Evolutionary conservation across 1,140 invertebrate species (phyloP), one percentile per base, ranked within the genome.

Genomic region (Ips typographus): DNA sequence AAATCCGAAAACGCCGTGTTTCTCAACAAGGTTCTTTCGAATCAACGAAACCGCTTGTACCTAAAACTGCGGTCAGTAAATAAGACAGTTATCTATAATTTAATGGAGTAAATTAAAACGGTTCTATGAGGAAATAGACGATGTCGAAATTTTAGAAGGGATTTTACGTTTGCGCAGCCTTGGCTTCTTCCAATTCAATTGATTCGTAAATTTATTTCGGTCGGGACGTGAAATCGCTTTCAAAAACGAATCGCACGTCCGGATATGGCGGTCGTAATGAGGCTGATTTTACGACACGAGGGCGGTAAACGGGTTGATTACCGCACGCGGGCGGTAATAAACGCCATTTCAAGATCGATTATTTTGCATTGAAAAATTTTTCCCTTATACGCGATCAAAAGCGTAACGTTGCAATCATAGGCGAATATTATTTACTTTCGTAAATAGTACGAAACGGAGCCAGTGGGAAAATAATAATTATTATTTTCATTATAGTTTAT

Each of bases 61-160:
- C n/a, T 55, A 55, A 22, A 55, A 38, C 37, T 38, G 37, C n/a
- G n/a, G n/a, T 5, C 52, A 36, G 37, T 55, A 38, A 55, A 55
- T 55, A 55, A 55, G 52, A 38, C 37, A 55, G 52, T 55, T 55
- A 55, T 55, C 52, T 55, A 38, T 55, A 55, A 55, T 55, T 55
- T 55, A 55, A 38, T 38, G n/a, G 5, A 55, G n/a, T 37, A 55
- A 55, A 55, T 38, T 55, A 55, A 55, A 55, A 55, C 37, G 52
- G 52, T 55, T 55, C 37, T 22, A 37, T 55, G 52, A 55, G n/a
- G 52, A 55, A 55, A 55, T 37, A 5, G 52, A 38, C 5, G 7
- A 55, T 55, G 52, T 49, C 22, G 44, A 55, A 55, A 55, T 55
- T 55, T 55, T 55, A 55, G 52, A 55, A 55, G 52, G 52, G 52